These are phyloP conservation scores for Esox lucius DNA, from an alignment of 2,797 vertebrate genomes.

Conservation along the genomic window DNA sequence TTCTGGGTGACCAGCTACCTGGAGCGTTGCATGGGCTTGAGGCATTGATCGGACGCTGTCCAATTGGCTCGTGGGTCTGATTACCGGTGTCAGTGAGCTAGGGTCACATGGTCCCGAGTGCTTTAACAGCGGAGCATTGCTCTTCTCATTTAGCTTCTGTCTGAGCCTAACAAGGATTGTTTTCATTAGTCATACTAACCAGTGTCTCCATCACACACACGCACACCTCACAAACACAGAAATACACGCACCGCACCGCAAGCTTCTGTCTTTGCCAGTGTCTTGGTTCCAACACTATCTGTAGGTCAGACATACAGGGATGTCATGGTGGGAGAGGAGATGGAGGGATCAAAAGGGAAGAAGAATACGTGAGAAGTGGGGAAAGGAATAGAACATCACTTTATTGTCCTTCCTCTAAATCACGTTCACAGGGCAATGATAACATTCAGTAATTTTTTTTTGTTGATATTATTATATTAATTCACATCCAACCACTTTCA, in stretches of 20 bases:
- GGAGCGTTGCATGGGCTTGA: constrained; percentile 58
- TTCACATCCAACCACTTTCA: too few relatives aligned
- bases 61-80: constrained; percentile 74
- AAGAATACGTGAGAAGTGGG: too few relatives aligned
- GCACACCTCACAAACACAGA: constrained; percentile 51
- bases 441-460: too few relatives aligned
- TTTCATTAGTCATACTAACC: constrained; percentile 61
- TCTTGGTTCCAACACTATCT: neutral
- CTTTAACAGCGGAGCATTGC: constrained; percentile 46
- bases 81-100: constrained; percentile 71
- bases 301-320: neutral
- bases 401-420: too few relatives aligned
- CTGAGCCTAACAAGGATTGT: constrained; percentile 24
- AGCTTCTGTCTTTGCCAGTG: neutral
- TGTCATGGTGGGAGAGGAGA: too few relatives aligned
- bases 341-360: too few relatives aligned
- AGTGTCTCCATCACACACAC: constrained; percentile 5
- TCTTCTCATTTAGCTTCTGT: constrained; percentile 16
- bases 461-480: too few relatives aligned
- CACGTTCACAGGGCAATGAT: too few relatives aligned
- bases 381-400: too few relatives aligned
- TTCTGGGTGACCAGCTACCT: constrained; percentile 36
- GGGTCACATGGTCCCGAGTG: constrained; percentile 58
- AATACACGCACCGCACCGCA: constrained; percentile 37
- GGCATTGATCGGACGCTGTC: constrained; percentile 68